Evolutionary conservation across 2,888 invertebrate genomes (phyloP).

Genomic region (Chrysomela aeneicollis): DNA sequence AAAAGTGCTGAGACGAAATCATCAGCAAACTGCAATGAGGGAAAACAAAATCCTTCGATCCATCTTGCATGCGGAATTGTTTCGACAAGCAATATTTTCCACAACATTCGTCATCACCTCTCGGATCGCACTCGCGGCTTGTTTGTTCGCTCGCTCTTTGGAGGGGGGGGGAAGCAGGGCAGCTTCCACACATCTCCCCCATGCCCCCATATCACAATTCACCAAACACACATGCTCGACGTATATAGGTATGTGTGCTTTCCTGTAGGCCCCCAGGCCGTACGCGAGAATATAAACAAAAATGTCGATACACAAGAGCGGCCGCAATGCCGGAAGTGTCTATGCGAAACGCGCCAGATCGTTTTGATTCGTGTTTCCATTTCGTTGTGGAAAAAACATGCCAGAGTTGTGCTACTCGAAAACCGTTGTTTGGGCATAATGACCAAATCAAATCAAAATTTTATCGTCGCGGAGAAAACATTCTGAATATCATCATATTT

Average conservation of each 20-base stretch:
- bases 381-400: too few relatives aligned
- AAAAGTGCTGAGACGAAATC: background rate
- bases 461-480: too few relatives aligned
- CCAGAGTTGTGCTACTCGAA: too few relatives aligned
- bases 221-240: constrained; percentile 27
- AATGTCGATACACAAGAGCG: constrained; percentile 11
- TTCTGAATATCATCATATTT: too few relatives aligned
- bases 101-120: constrained; percentile 25
- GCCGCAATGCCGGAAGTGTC: constrained; percentile 28
- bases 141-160: constrained; percentile 35
- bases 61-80: constrained; percentile 3
- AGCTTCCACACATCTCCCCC: constrained; percentile 19
- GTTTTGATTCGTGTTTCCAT: background rate
- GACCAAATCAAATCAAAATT: too few relatives aligned
- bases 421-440: too few relatives aligned
- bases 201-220: constrained; percentile 36
- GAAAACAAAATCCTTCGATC: background rate
- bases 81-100: constrained; percentile 26
- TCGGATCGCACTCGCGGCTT: constrained; percentile 26
- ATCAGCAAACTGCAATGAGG: background rate
- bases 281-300: constrained; percentile 23
- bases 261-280: constrained; percentile 29
- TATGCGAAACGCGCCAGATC: constrained; percentile 21
- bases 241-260: too few relatives aligned
- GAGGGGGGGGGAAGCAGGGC: background rate